Base-by-base conservation (phyloP, 2,113 vertebrate genomes). In the Lasiurus borealis region DNA sequence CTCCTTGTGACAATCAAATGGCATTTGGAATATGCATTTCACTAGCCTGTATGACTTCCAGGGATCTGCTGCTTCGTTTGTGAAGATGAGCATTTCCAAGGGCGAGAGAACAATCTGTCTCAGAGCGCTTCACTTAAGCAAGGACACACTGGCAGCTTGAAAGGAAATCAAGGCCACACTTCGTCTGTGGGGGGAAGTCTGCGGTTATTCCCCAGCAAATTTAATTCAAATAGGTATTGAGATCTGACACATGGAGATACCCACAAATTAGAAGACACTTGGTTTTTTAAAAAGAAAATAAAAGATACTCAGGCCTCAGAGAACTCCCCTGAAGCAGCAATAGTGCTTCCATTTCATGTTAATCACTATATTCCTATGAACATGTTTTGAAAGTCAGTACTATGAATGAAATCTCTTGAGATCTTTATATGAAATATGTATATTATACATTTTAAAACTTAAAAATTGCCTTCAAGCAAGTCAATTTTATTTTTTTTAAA, bases 161-260 rank as follows among this genome's bases (percentile, higher is more conserved):
- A 98, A 97, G 94, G 95, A 97, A 98, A 97, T 75, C 91, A 97
- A 98, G 97, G 96, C 96, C 95, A 96, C 95, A 95, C 85, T 98
- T 98, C 94, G 94, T 93, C 91, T 93, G 34, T 95, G 84, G 95
- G 97, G 97, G 97, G 96, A 85, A 91, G 96, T 96, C 93, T 97
- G 93, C 88, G 91, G 97, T 97, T 97, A 98, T 97, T 98, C 92
- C 68, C 46, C 84, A 97, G 96, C 57, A 97, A 96, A 97, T 97
- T 96, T 97, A 98, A 96, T 97, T 97, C 97, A 98, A 98, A 98
- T 92, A 97, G 87, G 95, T 90, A 89, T 6, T 84, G 90, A 97
- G 97, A 97, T 97, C 85, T 97, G 78, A 98, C 97, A 95, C 90
- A 97, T 69, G 84, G 88, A 97, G 90, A 98, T 96, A 94, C 44